Evolutionary conservation across 1,140 invertebrate genomes (phyloP).

Genomic region (Psix sp.): DNA sequence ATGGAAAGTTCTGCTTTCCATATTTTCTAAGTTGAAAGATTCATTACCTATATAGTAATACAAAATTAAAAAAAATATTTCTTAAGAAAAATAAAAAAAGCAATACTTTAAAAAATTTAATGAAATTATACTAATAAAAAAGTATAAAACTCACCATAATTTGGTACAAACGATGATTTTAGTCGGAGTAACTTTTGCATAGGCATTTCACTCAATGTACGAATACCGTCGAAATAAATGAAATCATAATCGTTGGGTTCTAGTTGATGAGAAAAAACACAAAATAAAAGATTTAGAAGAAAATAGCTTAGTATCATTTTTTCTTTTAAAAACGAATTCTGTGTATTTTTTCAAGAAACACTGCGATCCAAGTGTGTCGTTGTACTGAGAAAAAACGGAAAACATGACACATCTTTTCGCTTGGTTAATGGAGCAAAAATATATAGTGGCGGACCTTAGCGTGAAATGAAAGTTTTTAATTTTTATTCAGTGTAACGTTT

Average conservation of each 20-base stretch:
- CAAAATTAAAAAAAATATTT: constrained; percentile 10
- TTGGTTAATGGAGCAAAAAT: constrained; percentile 65
- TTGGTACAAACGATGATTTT: constrained; percentile 66
- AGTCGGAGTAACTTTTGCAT: constrained; percentile 76
- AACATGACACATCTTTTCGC: constrained; percentile 46
- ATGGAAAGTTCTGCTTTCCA: constrained; percentile 52
- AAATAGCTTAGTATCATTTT: constrained; percentile 24
- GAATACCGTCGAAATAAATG: constrained; percentile 70
- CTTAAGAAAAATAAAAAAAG: constrained; percentile 16
- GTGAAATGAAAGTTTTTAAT: constrained; percentile 24
- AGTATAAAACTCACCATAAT: constrained; percentile 47
- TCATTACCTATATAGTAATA: background rate
- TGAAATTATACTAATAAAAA: background rate
- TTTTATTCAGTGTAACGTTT: too few relatives aligned
- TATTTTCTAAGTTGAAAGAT: constrained; percentile 10
- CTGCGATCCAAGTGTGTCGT: constrained; percentile 8
- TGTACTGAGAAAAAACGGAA: constrained; percentile 10
- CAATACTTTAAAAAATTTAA: constrained; percentile 1
- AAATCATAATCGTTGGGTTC: constrained; percentile 37
- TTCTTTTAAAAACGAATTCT: background rate
- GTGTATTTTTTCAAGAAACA: constrained; percentile 4
- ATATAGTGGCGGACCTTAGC: constrained; percentile 36
- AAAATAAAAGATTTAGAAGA: constrained; percentile 21
- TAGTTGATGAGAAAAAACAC: constrained; percentile 1
- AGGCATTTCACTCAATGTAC: constrained; percentile 77